These are phyloP conservation scores for Cataglyphis cursor DNA, from an alignment of 2,888 invertebrate genomes.

Conservation along the genomic window DNA sequence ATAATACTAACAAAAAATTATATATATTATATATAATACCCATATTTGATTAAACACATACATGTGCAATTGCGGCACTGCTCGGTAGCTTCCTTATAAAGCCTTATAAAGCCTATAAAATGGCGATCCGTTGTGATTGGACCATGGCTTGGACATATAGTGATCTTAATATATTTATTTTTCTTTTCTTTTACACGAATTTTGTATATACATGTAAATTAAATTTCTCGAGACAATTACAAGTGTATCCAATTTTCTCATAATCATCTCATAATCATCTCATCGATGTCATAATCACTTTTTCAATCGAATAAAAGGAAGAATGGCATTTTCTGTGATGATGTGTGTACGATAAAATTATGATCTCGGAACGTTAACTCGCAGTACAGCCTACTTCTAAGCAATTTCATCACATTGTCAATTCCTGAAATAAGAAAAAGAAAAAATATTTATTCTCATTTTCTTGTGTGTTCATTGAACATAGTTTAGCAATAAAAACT, in stretches of 20 bases:
- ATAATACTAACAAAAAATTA: neutral
- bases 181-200: conserved; percentile 79
- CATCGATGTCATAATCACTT: conserved; percentile 53
- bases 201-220: conserved; percentile 83
- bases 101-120: neutral
- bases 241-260: conserved; percentile 42
- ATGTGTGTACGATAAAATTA: conserved; percentile 80
- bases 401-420: conserved; percentile 85
- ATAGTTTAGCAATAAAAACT: conserved; percentile 8
- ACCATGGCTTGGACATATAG: neutral
- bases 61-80: neutral
- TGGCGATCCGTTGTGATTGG: neutral
- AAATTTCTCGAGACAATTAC: conserved; percentile 65
- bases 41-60: neutral
- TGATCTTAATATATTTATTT: conserved; percentile 74
- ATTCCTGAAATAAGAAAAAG: conserved; percentile 79
- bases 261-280: no score
- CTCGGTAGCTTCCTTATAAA: neutral
- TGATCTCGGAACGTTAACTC: conserved; percentile 74
- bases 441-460: neutral
- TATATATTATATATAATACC: no score
- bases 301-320: conserved; percentile 75
- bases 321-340: conserved; percentile 76
- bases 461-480: neutral
- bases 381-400: conserved; percentile 75